Conservation (phyloP, 2,888 invertebrate species). For the Rhamphomyia laevipes region DNA sequence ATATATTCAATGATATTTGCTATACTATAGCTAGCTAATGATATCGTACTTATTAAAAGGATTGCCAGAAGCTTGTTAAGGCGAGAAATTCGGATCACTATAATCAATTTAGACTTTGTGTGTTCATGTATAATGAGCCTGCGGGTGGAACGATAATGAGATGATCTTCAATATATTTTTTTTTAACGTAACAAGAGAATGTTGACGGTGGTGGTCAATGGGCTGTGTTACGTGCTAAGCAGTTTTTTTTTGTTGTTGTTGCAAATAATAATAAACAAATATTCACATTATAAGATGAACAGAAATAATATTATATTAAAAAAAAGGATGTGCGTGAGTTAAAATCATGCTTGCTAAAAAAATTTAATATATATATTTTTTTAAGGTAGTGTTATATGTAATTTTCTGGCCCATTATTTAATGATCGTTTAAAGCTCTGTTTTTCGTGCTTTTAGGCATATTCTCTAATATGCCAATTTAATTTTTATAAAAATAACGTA, state of each 20-base stretch:
- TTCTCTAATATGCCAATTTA: too few species aligned
- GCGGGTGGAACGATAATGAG: neutral
- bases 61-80: neutral
- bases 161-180: neutral
- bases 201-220: neutral
- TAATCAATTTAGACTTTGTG: neutral
- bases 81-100: neutral
- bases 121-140: neutral
- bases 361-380: too few species aligned
- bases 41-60: too few species aligned
- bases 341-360: neutral
- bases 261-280: neutral
- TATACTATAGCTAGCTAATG: too few species aligned
- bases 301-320: neutral
- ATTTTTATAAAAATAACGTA: too few species aligned
- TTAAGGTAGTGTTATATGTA: too few species aligned
- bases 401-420: too few species aligned
- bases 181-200: neutral
- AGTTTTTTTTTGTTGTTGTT: too few species aligned
- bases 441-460: too few species aligned
- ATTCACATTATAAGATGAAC: neutral
- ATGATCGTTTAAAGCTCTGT: too few species aligned
- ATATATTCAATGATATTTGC: too few species aligned
- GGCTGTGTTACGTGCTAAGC: too few species aligned
- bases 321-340: slow-evolving; percentile 1